Percentiles rank a stretch among this genome's conserved stretches.
Conservation (phyloP, 1,140 invertebrate genomes). For the Daktulosphaira vitifoliae region DNA sequence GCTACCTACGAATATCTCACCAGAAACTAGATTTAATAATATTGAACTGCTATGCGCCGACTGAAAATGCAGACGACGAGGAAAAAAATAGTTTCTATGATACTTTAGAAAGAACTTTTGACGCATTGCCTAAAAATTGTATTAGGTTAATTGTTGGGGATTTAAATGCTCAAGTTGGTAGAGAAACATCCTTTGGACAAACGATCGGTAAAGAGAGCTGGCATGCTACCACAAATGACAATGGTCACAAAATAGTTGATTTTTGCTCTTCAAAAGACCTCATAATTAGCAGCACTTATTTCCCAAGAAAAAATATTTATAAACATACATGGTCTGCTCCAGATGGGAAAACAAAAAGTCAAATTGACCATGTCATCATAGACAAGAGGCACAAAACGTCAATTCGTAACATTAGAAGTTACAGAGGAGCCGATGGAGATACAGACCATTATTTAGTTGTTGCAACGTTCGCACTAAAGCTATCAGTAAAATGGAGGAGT, state of each 20-base stretch:
- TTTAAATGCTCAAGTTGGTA: no score
- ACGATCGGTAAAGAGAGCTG: slow-evolving; percentile 41
- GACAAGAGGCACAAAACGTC: slow-evolving; percentile 18
- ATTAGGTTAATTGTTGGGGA: no score
- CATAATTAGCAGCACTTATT: no score
- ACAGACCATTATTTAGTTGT: slow-evolving; percentile 35
- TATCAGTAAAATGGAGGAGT: neutral
- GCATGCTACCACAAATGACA: slow-evolving; percentile 29
- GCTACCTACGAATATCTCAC: no score
- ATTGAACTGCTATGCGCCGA: slow-evolving; percentile 32
- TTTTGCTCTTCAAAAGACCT: no score
- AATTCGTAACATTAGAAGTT: slow-evolving; percentile 29
- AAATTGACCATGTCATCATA: slow-evolving; percentile 37
- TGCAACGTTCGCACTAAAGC: slow-evolving; percentile 27
- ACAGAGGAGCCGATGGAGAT: slow-evolving; percentile 35
- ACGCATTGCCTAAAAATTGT: no score
- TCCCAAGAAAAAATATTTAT: slow-evolving; percentile 38
- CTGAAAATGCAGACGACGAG: slow-evolving; percentile 33
- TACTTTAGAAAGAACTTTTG: slow-evolving; percentile 17
- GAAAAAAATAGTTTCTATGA: slow-evolving; percentile 34
- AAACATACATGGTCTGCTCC: slow-evolving; percentile 36
- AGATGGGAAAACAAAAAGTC: slow-evolving; percentile 34
- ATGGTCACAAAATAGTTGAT: no score
- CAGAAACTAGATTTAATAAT: slow-evolving; percentile 34
- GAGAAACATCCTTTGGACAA: no score